Evolutionary conservation across 2,113 vertebrate genomes (phyloP), one percentile per base, ranked within the genome.

Genomic region (Petromus typicus): DNA sequence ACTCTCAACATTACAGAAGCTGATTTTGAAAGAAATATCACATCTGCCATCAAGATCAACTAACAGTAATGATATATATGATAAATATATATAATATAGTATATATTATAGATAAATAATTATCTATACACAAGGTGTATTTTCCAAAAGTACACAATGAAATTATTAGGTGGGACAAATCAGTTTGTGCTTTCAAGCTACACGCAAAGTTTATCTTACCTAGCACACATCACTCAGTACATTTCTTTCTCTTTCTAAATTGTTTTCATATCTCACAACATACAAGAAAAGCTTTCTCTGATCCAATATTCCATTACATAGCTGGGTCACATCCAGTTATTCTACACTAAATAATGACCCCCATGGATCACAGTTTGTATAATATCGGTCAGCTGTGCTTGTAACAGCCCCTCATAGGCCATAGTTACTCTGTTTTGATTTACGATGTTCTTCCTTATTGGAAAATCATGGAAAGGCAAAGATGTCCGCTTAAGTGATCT

Each of bases 11-110:
- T 69, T 88, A 94, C 66, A 88, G 84, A 94, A 91, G 79, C 23
- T 64, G 57, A 94, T 86, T 89, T 91, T 95, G 93, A 96, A 95
- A 93, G 80, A 97, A 94, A 89, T 78, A 84, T 63, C 45, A 43
- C 43, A 76, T 84, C 54, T 91, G 25, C 75, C 83, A 69, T 37
- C 18, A 93, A 87, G 86, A 76, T 84, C 37, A 73, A 73, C 79
- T 71, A 64, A 67, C 93, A 92, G 54, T 51, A 40, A 66, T 16
- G 37, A 57, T 22, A 69, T 90, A n/a, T 80, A 93, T 20, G 86
- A 18, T 73, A 86, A 34, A 16, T 7, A 66, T 34, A 67, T 59
- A 30, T n/a, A n/a, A n/a, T n/a, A n/a, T n/a, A n/a, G n/a, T n/a
- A n/a, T n/a, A n/a, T n/a, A n/a, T n/a, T n/a, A n/a, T 69, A 89